phyloP scores from a whole-genome alignment of 2,113 vertebrate species.

The Sinocyclocheilus maitianheensis region DNA sequence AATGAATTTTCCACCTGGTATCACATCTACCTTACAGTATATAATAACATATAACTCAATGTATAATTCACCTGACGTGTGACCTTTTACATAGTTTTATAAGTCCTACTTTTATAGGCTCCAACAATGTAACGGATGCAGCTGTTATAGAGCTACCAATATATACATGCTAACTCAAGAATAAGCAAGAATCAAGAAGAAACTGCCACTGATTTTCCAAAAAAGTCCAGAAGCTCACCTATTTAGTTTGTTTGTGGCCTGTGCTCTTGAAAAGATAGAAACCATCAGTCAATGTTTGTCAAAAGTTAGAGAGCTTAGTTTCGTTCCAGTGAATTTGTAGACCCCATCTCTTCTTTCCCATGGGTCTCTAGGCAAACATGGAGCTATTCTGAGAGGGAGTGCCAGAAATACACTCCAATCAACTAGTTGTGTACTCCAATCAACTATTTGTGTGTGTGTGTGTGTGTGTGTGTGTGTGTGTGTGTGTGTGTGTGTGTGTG shows the following conservation, averaged over 20 bases:
- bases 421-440: no score
- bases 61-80: background rate
- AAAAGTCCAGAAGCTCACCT: constrained; percentile 34
- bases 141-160: background rate
- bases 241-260: background rate
- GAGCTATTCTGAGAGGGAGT: constrained; percentile 69
- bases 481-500: constrained; percentile 30
- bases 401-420: constrained; percentile 72
- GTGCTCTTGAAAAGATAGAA: background rate
- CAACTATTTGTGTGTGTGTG: constrained; percentile 26
- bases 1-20: background rate
- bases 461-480: no score
- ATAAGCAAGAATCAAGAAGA: background rate
- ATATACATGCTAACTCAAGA: background rate
- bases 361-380: constrained; percentile 68
- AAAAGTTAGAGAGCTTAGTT: constrained; percentile 46
- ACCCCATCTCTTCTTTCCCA: constrained; percentile 15
- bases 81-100: background rate
- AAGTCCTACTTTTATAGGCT: background rate
- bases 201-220: background rate
- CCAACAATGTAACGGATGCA: background rate
- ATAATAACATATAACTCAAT: no score
- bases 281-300: background rate
- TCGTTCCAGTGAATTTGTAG: constrained; percentile 33
- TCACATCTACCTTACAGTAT: no score